These are phyloP conservation scores for Lanius collurio DNA, from an alignment of 2,113 vertebrate species.

Conservation along the genomic window DNA sequence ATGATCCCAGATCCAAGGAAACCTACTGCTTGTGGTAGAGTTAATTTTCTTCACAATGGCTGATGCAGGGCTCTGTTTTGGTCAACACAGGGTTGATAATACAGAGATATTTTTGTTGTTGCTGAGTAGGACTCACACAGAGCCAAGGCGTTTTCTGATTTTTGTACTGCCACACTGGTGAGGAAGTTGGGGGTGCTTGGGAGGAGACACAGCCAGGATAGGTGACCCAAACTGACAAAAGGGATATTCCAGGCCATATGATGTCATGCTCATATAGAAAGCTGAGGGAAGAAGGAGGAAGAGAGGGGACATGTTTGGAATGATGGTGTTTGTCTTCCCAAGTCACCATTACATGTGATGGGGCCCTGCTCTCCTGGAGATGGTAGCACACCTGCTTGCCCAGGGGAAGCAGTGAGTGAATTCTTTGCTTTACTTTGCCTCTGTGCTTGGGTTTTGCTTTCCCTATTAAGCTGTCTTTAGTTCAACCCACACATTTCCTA, in stretches of 20 bases:
- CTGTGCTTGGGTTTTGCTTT: neutral
- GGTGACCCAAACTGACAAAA: neutral
- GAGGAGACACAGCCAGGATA: neutral
- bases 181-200: neutral
- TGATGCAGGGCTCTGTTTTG: neutral
- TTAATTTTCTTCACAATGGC: neutral
- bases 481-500: neutral
- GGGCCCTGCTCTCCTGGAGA: neutral
- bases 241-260: neutral
- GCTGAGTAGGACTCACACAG: neutral
- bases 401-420: neutral
- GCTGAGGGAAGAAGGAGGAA: neutral
- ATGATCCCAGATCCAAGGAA: neutral
- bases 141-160: neutral
- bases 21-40: neutral
- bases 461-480: neutral
- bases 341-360: fast-evolving
- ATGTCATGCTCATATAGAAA: neutral
- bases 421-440: neutral
- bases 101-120: neutral
- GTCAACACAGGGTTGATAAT: neutral
- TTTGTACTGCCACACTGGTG: neutral
- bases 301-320: neutral
- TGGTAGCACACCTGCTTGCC: neutral
- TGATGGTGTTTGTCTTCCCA: neutral